A percentile compares a stretch with the other conserved stretches of the same genome.
Evolutionary conservation across 2,888 invertebrate genomes (phyloP).

Genomic region (Clistopyga incitator): DNA sequence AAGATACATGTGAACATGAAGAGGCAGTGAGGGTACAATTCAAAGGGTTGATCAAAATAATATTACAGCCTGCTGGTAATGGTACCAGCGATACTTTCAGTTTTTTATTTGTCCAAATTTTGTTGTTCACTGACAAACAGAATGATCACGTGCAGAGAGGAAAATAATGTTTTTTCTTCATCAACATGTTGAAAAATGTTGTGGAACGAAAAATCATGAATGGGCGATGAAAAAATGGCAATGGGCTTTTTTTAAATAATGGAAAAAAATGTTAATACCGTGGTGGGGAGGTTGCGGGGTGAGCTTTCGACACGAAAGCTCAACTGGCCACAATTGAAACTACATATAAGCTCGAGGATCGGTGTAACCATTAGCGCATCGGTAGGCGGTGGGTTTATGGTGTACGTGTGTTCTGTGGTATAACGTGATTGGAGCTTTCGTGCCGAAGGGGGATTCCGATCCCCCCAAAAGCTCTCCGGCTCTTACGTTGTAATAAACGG

Average conservation of each 20-base stretch:
- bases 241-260: too few species aligned
- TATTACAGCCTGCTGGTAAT: too few species aligned
- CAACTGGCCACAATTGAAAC: slow-evolving; percentile 32
- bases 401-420: slow-evolving; percentile 45
- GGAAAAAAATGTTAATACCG: neutral
- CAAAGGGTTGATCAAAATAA: too few species aligned
- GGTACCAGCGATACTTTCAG: too few species aligned
- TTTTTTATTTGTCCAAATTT: too few species aligned
- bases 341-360: slow-evolving; percentile 22
- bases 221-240: too few species aligned
- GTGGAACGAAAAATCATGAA: too few species aligned
- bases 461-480: slow-evolving; percentile 51
- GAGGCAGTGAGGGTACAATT: neutral
- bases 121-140: neutral
- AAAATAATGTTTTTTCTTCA: slow-evolving; percentile 4
- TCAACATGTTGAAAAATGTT: too few species aligned
- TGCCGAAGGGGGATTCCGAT: slow-evolving; percentile 42
- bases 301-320: slow-evolving; percentile 52
- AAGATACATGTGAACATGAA: neutral
- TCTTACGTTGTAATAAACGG: slow-evolving; percentile 64
- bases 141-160: slow-evolving; percentile 43
- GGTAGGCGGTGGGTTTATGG: slow-evolving; percentile 30
- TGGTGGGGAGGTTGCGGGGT: slow-evolving; percentile 23
- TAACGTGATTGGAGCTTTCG: slow-evolving; percentile 62
- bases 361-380: slow-evolving; percentile 23